phyloP scores from a whole-genome alignment of 1,140 invertebrate species.

The Lordiphosa stackelbergi region DNA sequence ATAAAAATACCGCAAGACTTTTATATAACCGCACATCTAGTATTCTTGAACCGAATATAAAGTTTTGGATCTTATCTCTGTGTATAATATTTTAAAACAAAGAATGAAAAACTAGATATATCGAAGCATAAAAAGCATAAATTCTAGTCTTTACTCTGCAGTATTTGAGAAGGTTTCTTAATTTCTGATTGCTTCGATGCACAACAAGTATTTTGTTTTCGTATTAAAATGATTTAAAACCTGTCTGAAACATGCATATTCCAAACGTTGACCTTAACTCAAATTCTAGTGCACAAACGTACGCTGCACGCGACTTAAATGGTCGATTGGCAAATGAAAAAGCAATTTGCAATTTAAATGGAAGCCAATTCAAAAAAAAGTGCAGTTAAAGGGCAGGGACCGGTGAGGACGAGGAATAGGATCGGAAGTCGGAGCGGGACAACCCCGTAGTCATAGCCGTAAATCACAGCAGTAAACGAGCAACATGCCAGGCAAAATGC shows the following conservation, averaged over 20 bases:
- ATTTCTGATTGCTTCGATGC: too few relatives aligned
- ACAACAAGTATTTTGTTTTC: too few relatives aligned
- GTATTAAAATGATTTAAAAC: not conserved
- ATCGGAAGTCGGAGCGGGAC: not conserved
- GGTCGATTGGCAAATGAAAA: slow-evolving; percentile 40
- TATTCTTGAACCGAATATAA: too few relatives aligned
- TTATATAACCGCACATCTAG: too few relatives aligned
- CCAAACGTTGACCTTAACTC: slow-evolving; percentile 22
- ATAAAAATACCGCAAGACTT: too few relatives aligned
- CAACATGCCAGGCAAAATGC: slow-evolving; percentile 14
- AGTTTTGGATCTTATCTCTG: too few relatives aligned
- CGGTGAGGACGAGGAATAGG: slow-evolving; percentile 14
- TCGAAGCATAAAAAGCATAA: too few relatives aligned
- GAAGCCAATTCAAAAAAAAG: slow-evolving; percentile 17
- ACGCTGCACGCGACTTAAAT: slow-evolving; percentile 48
- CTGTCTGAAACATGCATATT: slow-evolving; percentile 23
- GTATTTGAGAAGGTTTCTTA: too few relatives aligned
- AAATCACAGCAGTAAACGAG: slow-evolving; percentile 46
- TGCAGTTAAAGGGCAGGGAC: slow-evolving; percentile 31
- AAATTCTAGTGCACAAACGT: slow-evolving; percentile 36
- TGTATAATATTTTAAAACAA: too few relatives aligned
- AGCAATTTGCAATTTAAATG: slow-evolving; percentile 62
- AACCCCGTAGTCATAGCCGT: slow-evolving; percentile 10
- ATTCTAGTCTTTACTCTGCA: too few relatives aligned
- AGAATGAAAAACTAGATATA: too few relatives aligned